Evolutionary conservation across 2,888 invertebrate species (phyloP).

Genomic region (Mythimna lalbum): DNA sequence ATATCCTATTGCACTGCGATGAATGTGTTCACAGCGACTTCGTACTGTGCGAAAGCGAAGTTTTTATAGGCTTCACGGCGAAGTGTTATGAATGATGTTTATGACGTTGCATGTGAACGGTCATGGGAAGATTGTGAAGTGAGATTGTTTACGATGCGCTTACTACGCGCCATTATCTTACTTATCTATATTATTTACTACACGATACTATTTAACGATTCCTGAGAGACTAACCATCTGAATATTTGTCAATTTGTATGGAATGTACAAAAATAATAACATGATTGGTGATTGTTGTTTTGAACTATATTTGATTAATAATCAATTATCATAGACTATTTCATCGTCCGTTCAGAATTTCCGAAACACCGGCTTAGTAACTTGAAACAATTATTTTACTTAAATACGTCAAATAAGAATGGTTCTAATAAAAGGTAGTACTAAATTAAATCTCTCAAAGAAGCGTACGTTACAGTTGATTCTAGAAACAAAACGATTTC

Average conservation of each 20-base stretch:
- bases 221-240: conserved; percentile 2
- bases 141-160: conserved; percentile 35
- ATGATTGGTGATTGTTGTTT: not conserved
- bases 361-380: no score
- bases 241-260: not conserved
- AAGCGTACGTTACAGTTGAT: not conserved
- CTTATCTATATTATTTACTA: conserved; percentile 21
- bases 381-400: no score
- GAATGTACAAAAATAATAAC: not conserved
- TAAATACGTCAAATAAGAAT: no score
- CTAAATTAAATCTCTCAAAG: not conserved
- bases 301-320: not conserved
- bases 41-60: conserved; percentile 56
- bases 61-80: conserved; percentile 50
- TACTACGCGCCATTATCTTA: conserved; percentile 40
- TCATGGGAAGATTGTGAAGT: conserved; percentile 54
- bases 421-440: no score
- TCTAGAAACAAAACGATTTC: not conserved
- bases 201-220: conserved; percentile 9
- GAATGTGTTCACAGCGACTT: conserved; percentile 48
- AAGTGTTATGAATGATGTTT: conserved; percentile 56
- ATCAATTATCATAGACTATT: not conserved
- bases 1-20: conserved; percentile 53
- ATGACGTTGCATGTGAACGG: conserved; percentile 51
- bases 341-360: not conserved